These are phyloP conservation scores for Alca torda DNA, from an alignment of 2,797 vertebrate genomes.

Conservation along the genomic window DNA sequence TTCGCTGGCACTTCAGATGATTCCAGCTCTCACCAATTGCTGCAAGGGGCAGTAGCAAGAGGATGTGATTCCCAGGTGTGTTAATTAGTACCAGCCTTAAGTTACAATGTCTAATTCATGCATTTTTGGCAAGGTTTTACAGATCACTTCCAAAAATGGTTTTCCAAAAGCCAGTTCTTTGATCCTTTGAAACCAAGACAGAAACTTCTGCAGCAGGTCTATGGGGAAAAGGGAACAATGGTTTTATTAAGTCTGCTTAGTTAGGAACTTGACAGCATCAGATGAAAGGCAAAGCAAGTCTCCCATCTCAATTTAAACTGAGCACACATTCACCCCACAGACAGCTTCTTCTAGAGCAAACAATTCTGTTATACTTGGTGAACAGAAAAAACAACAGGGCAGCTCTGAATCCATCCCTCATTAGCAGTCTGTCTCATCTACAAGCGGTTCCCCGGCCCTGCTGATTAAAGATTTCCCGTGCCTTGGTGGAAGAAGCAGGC, in stretches of 20 bases:
- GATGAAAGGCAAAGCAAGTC: slow-evolving; percentile 1
- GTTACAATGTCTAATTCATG: background rate
- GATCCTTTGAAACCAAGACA: slow-evolving; percentile 10
- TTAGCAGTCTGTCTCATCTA: slow-evolving; percentile 38
- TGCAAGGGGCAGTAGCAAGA: background rate
- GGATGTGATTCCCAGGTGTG: background rate
- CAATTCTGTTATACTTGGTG: slow-evolving; percentile 4
- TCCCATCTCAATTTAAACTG: background rate
- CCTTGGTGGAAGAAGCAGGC: slow-evolving; percentile 46
- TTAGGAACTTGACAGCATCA: slow-evolving; percentile 9
- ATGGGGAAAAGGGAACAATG: background rate
- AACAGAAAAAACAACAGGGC: slow-evolving; percentile 16
- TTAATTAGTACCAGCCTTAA: background rate
- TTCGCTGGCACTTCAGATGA: background rate
- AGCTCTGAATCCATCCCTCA: slow-evolving; percentile 33
- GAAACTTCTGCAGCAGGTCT: background rate
- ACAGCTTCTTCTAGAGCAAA: background rate
- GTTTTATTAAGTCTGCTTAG: slow-evolving; percentile 15
- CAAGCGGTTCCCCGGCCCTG: slow-evolving; percentile 27
- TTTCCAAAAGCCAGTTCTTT: slow-evolving; percentile 9
- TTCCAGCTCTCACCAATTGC: background rate
- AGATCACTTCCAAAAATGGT: background rate
- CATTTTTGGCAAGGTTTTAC: background rate
- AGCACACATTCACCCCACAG: background rate
- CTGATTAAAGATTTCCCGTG: slow-evolving; percentile 66